phyloP scores from a whole-genome alignment of 1,140 invertebrate genomes.

The Vollenhovia emeryi region DNA sequence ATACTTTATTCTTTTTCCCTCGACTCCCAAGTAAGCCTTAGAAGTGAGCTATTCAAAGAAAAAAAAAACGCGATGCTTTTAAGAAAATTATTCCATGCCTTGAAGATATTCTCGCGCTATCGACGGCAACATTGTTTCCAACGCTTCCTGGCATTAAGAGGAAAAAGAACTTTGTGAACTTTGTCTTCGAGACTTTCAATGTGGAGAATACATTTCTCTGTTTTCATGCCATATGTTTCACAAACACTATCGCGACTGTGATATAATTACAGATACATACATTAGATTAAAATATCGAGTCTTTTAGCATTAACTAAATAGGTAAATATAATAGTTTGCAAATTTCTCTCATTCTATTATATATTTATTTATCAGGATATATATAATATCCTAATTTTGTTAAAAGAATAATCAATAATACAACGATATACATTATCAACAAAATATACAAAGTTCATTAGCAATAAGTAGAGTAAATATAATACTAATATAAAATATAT shows the following conservation, averaged over 20 bases:
- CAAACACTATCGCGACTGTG: not conserved
- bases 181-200: constrained; percentile 32
- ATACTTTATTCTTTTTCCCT: constrained; percentile 9
- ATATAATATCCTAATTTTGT: not conserved
- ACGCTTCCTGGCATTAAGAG: not conserved
- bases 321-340: too few species aligned
- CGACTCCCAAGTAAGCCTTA: constrained; percentile 22
- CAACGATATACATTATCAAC: not conserved
- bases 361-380: not conserved
- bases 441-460: not conserved
- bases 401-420: not conserved
- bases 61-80: constrained; percentile 37
- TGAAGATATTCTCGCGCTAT: constrained; percentile 32
- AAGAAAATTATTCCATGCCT: constrained; percentile 53
- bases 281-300: not conserved
- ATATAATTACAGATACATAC: not conserved
- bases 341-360: not conserved
- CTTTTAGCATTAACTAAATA: not conserved
- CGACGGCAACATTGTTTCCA: constrained; percentile 28
- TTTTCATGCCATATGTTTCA: not conserved
- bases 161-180: constrained; percentile 15
- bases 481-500: too few species aligned
- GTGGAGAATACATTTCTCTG: not conserved
- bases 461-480: not conserved
- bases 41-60: not conserved